Conservation (phyloP, 2,888 invertebrate genomes). For the Athrips mouffetella region DNA sequence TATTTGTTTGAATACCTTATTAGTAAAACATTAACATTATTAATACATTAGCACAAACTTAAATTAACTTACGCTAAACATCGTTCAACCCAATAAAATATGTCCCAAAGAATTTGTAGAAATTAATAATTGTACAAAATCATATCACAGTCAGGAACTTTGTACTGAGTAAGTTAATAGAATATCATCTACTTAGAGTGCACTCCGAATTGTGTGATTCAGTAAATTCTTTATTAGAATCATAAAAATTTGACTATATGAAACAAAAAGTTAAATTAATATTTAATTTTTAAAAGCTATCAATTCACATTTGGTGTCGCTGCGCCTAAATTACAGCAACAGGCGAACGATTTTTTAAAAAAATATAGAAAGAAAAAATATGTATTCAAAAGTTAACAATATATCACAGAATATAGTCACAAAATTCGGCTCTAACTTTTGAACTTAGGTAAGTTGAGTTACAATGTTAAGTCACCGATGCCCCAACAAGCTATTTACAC, state of each 20-base stretch:
- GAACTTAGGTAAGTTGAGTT: too few species aligned
- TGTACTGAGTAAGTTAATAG: conserved; percentile 29
- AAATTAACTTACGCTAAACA: conserved; percentile 3
- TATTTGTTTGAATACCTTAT: not conserved
- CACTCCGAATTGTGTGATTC: too few species aligned
- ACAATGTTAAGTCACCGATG: conserved; percentile 25
- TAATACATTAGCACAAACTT: not conserved
- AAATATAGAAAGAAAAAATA: not conserved
- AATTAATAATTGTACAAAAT: conserved; percentile 14
- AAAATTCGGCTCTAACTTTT: too few species aligned
- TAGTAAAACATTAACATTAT: not conserved
- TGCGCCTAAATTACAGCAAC: too few species aligned
- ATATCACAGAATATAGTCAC: too few species aligned
- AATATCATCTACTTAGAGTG: too few species aligned
- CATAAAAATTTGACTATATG: too few species aligned
- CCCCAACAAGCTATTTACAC: not conserved
- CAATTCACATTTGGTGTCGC: too few species aligned
- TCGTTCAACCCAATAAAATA: conserved; percentile 20
- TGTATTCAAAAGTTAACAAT: not conserved
- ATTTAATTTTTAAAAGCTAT: too few species aligned
- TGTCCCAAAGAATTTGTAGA: conserved; percentile 10
- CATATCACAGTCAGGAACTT: conserved; percentile 46
- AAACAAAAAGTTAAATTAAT: too few species aligned
- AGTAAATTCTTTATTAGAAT: too few species aligned
- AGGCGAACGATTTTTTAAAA: too few species aligned